Base-by-base conservation (phyloP, 2,113 vertebrate species). In the Lucifuga dentata region DNA sequence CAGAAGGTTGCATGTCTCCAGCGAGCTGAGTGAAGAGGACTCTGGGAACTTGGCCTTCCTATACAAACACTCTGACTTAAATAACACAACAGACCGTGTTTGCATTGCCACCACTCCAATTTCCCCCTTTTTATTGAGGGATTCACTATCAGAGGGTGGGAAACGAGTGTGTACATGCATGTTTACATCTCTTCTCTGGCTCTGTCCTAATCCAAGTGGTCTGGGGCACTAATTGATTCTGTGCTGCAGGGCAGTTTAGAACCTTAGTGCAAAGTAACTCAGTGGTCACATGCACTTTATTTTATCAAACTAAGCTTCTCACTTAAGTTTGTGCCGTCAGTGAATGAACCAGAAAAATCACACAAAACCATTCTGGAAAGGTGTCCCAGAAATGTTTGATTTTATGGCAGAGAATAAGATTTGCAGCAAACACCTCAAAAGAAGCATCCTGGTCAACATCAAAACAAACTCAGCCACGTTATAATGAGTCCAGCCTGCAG, bases 11-110 rank as follows among this genome's bases (percentile, higher is more conserved):
- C 46, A 72, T 85, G 76, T 71, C 84, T 78, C 60, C 45, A 67
- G 55, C 74, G 58, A 73, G 36, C 68, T 72, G 40, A 71, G 66
- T 24, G 26, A 76, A 53, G 68, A 52, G n/a, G 64, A 73, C 61
- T 81, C 71, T 86, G 86, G 85, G 86, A 90, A 86, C 75, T 48
- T 11, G 48, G 68, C 51, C 73, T 86, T 58, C 43, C 78, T 85
- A 70, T 77, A 83, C 71, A 86, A 88, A 86, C 83, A 75, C 59
- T 44, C 41, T 29, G 69, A 69, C 74, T 84, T 75, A 77, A 81
- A 82, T 81, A 84, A 82, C 59, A 82, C 78, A 80, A 79, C 82
- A 69, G 39, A 26, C 60, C 23, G 17, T 83, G 66, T 90, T 90
- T 92, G 79, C 69, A 74, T 68, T 80, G 68, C 75, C 73, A 82